phyloP scores from a whole-genome alignment of 2,797 vertebrate species.

The Spinibarbus caldwelli region DNA sequence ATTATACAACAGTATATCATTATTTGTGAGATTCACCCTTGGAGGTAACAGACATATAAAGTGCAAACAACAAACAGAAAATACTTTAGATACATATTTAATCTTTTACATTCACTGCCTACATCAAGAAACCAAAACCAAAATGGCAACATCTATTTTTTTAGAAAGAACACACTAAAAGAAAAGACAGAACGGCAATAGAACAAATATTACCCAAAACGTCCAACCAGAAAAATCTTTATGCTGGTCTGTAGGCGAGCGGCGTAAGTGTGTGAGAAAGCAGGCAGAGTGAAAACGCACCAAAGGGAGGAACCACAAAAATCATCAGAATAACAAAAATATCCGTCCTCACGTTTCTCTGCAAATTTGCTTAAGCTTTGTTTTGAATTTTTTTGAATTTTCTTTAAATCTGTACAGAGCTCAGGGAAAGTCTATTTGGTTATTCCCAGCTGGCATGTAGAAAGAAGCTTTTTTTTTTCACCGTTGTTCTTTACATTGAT shows the following conservation, averaged over 20 bases:
- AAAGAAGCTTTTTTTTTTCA: slow-evolving; percentile 49
- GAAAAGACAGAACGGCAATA: slow-evolving; percentile 53
- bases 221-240: slow-evolving; percentile 52
- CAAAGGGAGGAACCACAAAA: slow-evolving; percentile 58
- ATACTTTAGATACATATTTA: slow-evolving; percentile 57
- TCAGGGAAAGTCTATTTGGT: slow-evolving; percentile 59
- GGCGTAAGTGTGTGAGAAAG: slow-evolving; percentile 23
- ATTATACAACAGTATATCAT: background rate
- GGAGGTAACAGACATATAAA: slow-evolving; percentile 62
- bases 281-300: slow-evolving; percentile 48
- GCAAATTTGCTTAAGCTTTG: slow-evolving; percentile 43
- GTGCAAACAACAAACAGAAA: slow-evolving; percentile 59
- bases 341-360: slow-evolving; percentile 48
- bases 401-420: slow-evolving; percentile 57
- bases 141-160: slow-evolving; percentile 19
- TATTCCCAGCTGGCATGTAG: slow-evolving; percentile 52
- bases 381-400: background rate
- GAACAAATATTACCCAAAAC: slow-evolving; percentile 54
- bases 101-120: slow-evolving; percentile 54
- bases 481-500: slow-evolving; percentile 54
- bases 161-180: slow-evolving; percentile 46
- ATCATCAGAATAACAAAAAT: slow-evolving; percentile 60
- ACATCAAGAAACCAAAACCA: slow-evolving; percentile 41
- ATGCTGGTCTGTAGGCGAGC: slow-evolving; percentile 63
- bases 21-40: slow-evolving; percentile 35